These are phyloP conservation scores for Zaprionus inermis DNA, from an alignment of 1,140 invertebrate genomes.

Conservation along the genomic window DNA sequence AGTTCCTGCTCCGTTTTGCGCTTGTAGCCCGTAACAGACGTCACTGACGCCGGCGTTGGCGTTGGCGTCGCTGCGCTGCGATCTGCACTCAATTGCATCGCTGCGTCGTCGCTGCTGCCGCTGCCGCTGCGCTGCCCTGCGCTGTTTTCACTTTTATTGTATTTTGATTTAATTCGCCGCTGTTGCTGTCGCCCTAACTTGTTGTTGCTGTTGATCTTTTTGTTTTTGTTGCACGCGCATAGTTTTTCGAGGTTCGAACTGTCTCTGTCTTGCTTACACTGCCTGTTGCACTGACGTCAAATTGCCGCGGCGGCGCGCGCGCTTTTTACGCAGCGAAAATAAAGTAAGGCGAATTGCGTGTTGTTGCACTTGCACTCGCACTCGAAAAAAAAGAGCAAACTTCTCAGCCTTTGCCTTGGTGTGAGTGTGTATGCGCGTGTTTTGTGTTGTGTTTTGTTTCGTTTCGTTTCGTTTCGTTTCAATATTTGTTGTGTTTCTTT, in stretches of 20 bases:
- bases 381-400: constrained; percentile 4
- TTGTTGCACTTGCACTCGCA: constrained; percentile 14
- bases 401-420: not conserved
- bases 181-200: not conserved
- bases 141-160: constrained; percentile 18
- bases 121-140: not conserved
- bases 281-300: constrained; percentile 38
- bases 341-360: not conserved
- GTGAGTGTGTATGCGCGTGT: not conserved
- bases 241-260: constrained; percentile 11
- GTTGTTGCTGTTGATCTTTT: constrained; percentile 1
- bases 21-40: constrained; percentile 26
- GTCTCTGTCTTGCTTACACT: not conserved
- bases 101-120: not conserved
- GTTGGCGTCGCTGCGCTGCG: constrained; percentile 3
- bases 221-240: constrained; percentile 28
- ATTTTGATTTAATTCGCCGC: constrained; percentile 9
- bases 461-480: not conserved
- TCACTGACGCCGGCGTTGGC: not conserved
- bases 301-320: not conserved
- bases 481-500: not conserved
- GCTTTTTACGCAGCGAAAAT: constrained; percentile 2
- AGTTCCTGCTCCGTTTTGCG: constrained; percentile 62
- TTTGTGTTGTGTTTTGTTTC: not conserved
- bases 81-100: not conserved